phyloP scores from a whole-genome alignment of 2,797 vertebrate species.

The Jordanella pulchra region DNA sequence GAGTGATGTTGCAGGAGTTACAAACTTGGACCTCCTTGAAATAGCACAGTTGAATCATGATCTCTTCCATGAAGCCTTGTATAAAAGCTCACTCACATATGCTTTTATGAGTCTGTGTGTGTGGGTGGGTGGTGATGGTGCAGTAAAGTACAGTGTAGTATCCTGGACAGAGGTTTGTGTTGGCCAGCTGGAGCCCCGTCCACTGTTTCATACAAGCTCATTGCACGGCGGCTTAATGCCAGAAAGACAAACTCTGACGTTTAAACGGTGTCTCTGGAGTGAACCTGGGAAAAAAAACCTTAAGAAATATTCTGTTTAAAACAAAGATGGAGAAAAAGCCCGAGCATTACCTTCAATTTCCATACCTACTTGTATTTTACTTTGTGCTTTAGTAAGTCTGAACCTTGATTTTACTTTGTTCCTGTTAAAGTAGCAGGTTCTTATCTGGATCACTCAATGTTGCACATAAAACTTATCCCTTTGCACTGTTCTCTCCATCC shows the following conservation, averaged over 20 bases:
- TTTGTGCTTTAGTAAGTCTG: too few relatives aligned
- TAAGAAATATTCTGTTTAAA: background rate
- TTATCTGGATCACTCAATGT: too few relatives aligned
- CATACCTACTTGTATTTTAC: background rate
- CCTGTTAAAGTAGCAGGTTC: too few relatives aligned
- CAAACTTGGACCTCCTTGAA: constrained; percentile 52
- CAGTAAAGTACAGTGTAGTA: constrained; percentile 64
- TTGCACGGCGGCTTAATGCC: constrained; percentile 42
- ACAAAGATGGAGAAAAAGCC: background rate
- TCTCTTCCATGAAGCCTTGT: constrained; percentile 33
- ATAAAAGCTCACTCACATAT: constrained; percentile 60
- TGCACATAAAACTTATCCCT: background rate
- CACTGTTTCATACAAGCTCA: constrained; percentile 21
- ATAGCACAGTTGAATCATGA: constrained; percentile 61
- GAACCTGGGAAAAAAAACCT: background rate
- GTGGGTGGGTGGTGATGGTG: constrained; percentile 58
- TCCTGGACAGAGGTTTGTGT: constrained; percentile 68
- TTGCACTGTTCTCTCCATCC: background rate
- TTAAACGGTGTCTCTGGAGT: background rate
- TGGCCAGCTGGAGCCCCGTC: constrained; percentile 67
- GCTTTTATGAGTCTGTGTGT: constrained; percentile 32
- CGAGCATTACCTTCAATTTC: too few relatives aligned
- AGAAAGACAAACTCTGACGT: constrained; percentile 24
- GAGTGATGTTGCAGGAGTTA: constrained; percentile 48
- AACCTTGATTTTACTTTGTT: too few relatives aligned